These are phyloP conservation scores for Ophioderma brevispina DNA, from an alignment of 35 echinoderm and acorn worm species.

Conservation along the genomic window DNA sequence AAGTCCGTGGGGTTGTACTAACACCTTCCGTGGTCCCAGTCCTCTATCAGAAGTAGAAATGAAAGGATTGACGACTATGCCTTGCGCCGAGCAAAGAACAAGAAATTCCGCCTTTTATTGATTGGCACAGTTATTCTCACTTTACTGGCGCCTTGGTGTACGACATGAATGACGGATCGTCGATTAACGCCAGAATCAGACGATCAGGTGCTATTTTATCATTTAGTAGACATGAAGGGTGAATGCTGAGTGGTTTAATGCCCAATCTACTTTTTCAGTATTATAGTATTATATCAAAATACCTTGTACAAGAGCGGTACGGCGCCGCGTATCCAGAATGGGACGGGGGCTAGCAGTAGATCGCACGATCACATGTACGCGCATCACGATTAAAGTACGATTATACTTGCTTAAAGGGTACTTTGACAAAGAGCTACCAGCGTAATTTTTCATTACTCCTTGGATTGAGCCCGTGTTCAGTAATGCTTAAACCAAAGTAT, in stretches of 20 bases:
- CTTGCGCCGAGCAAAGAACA: conserved; percentile 25
- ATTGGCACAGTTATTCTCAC: conserved; percentile 95
- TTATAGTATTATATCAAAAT: not conserved
- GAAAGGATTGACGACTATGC: conserved; percentile 44
- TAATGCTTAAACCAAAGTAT: too few relatives aligned
- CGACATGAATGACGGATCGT: not conserved
- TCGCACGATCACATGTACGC: too few relatives aligned
- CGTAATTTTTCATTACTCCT: too few relatives aligned
- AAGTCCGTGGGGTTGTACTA: conserved; percentile 79
- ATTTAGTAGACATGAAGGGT: too few relatives aligned
- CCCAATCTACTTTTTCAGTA: not conserved
- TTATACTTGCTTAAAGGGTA: too few relatives aligned
- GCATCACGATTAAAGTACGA: too few relatives aligned
- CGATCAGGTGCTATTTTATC: conserved; percentile 81
- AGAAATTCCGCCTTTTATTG: conserved; percentile 74
- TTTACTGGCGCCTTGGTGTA: conserved; percentile 92
- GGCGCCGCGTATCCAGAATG: too few relatives aligned
- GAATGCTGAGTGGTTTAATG: not conserved
- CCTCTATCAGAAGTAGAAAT: conserved; percentile 69
- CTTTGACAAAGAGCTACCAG: too few relatives aligned
- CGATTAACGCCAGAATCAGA: conserved; percentile 47
- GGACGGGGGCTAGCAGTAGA: too few relatives aligned
- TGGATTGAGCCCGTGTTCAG: too few relatives aligned
- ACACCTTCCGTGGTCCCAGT: conserved; percentile 58
- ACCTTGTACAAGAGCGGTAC: too few relatives aligned